These are phyloP conservation scores for Schrankia costaestrigalis DNA, from an alignment of 2,888 invertebrate genomes.

Conservation along the genomic window DNA sequence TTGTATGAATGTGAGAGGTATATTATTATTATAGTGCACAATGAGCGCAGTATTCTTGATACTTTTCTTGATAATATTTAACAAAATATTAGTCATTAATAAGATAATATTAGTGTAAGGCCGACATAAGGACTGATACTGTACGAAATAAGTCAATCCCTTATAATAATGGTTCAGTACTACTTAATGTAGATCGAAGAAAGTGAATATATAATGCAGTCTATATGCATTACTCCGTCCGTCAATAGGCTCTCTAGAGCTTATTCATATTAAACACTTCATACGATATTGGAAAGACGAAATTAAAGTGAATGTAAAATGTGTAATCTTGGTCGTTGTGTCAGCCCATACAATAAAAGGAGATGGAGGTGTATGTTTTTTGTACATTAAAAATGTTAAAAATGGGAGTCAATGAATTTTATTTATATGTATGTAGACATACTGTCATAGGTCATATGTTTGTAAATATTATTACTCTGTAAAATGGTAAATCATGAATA, in stretches of 20 bases:
- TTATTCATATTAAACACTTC: too few relatives aligned
- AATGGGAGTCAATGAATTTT: slow-evolving; percentile 78
- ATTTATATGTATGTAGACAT: slow-evolving; percentile 78
- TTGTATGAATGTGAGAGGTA: too few relatives aligned
- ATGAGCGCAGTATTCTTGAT: slow-evolving; percentile 58
- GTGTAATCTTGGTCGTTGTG: slow-evolving; percentile 43
- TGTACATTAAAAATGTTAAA: slow-evolving; percentile 66
- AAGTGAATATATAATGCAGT: too few relatives aligned
- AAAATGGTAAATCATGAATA: slow-evolving; percentile 80
- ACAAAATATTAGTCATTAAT: slow-evolving; percentile 56
- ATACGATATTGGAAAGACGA: too few relatives aligned
- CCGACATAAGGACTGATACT: slow-evolving; percentile 43
- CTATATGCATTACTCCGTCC: slow-evolving; percentile 14
- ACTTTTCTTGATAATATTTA: slow-evolving; percentile 49
- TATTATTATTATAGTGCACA: too few relatives aligned
- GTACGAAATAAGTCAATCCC: slow-evolving; percentile 4
- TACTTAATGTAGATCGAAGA: neutral
- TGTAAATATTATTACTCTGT: slow-evolving; percentile 79
- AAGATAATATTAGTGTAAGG: slow-evolving; percentile 36
- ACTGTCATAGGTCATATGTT: slow-evolving; percentile 69
- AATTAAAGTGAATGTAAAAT: slow-evolving; percentile 5
- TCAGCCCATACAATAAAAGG: slow-evolving; percentile 46
- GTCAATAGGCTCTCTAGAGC: too few relatives aligned
- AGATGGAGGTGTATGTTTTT: slow-evolving; percentile 56
- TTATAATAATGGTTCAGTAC: neutral